Evolutionary conservation across 2,797 vertebrate genomes (phyloP), one percentile per base, ranked within the genome.

Genomic region (Natrix natrix): DNA sequence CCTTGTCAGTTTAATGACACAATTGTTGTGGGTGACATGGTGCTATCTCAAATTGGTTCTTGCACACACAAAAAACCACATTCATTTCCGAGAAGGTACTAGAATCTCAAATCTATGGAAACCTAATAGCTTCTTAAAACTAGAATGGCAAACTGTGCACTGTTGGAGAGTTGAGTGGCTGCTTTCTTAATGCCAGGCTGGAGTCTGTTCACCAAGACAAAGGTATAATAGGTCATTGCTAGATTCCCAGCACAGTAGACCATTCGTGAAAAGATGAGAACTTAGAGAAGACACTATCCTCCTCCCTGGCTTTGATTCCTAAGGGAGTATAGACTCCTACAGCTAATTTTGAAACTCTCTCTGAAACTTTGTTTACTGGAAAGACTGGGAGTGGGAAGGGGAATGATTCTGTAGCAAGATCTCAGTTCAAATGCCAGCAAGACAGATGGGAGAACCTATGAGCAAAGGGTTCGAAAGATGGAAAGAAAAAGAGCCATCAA

Each of bases 1-100:
- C 69, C 93, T 89, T 93, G 90, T 91, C 59, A 83, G 52, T 74
- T 91, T 26, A 37, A 59, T 93, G 90, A 74, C 74, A 91, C 90
- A 59, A 86, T 43, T 89, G 69, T 86, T 91, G 69, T 48, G n/a
- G 54, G 87, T 91, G 87, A 83, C 63, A 89, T 56, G 90, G 92
- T 83, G 57, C 69, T 89, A 56, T 37, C 59, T 55, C 57, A 91
- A 20, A 86, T 93, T 89, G 56, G 59, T 91, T 89, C 52, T 63
- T 86, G 87, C 1, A 28, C 24, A 61, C 32, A 86, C 86, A 52
- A 48, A 86, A 91, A 83, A 86, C 32, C 32, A 69, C 69, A 93
- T 86, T 89, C 87, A 89, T 88, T 91, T 91, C 69, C 17, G 52
- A 56, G 26, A n/a, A 88, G 61, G 86, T 56, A 69, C 7, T 26